Percentiles rank a stretch among this genome's conserved stretches.
These are phyloP conservation scores for Nothoprocta perdicaria DNA, from an alignment of 2,113 vertebrate species.

Conservation along the genomic window DNA sequence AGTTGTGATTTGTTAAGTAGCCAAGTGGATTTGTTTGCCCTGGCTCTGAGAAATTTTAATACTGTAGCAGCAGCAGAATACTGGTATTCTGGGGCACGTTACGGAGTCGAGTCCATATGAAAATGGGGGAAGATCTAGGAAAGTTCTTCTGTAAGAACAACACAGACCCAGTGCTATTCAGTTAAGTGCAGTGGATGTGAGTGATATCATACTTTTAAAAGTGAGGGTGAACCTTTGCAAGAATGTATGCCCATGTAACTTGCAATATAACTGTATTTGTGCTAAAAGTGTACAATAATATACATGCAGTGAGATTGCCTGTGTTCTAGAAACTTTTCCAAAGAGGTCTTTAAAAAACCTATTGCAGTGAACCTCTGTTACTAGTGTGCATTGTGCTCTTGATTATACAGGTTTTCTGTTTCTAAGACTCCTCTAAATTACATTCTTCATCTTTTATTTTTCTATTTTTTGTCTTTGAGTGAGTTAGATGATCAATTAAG, in stretches of 20 bases:
- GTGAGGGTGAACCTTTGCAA: neutral
- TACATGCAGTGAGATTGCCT: neutral
- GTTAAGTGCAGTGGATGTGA: neutral
- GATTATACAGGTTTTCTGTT: neutral
- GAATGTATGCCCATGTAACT: neutral
- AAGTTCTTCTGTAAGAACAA: neutral
- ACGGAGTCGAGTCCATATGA: neutral
- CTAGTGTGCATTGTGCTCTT: neutral
- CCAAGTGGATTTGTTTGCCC: neutral
- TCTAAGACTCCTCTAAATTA: neutral
- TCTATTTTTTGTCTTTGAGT: neutral
- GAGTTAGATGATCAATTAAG: constrained; percentile 19
- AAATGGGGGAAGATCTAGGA: neutral
- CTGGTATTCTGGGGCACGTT: neutral
- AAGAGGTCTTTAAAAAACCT: neutral
- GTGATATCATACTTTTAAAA: neutral
- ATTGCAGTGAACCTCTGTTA: neutral
- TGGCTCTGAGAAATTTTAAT: neutral
- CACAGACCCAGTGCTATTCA: neutral
- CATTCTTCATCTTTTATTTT: neutral
- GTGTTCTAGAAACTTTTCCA: neutral
- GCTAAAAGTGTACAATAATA: neutral
- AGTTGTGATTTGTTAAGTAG: constrained; percentile 5
- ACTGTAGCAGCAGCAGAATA: neutral
- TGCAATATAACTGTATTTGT: neutral